A percentile compares a stretch with the other conserved stretches of the same genome.
Evolutionary conservation across 2,113 vertebrate genomes (phyloP).

Genomic region (Lepidothrix coronata): DNA sequence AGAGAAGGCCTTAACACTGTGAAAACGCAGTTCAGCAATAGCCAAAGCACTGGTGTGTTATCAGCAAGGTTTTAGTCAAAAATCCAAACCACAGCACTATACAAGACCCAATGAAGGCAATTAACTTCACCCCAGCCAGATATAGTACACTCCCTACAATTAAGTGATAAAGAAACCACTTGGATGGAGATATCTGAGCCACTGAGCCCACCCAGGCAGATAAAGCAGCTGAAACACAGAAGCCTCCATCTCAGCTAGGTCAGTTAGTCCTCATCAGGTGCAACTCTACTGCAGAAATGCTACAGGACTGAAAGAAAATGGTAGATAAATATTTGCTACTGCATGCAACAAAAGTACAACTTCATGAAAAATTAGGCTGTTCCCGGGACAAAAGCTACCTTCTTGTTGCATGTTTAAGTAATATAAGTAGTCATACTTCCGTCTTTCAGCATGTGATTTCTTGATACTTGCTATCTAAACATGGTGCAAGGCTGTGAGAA

Average conservation of each 20-base stretch:
- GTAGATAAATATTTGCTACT: background rate
- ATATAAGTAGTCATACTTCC: background rate
- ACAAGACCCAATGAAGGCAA: background rate
- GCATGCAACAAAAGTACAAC: background rate
- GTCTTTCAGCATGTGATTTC: background rate
- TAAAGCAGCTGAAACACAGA: background rate
- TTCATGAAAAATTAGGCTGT: background rate
- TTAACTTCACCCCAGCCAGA: background rate
- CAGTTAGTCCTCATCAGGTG: background rate
- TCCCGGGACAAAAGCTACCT: background rate
- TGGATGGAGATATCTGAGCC: background rate
- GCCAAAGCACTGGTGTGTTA: background rate
- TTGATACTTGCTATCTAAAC: background rate
- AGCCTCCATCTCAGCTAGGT: background rate
- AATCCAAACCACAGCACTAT: background rate
- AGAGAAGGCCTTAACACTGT: background rate
- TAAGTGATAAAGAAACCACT: background rate
- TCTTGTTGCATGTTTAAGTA: background rate
- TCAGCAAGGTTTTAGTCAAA: background rate
- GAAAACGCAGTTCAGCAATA: background rate
- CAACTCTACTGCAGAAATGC: background rate
- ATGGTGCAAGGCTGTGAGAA: background rate
- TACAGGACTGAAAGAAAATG: background rate
- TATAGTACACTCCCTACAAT: rapidly evolving
- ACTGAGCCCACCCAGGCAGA: background rate